Evolutionary conservation across 2,888 invertebrate species (phyloP).

Genomic region (Tiphia femorata): DNA sequence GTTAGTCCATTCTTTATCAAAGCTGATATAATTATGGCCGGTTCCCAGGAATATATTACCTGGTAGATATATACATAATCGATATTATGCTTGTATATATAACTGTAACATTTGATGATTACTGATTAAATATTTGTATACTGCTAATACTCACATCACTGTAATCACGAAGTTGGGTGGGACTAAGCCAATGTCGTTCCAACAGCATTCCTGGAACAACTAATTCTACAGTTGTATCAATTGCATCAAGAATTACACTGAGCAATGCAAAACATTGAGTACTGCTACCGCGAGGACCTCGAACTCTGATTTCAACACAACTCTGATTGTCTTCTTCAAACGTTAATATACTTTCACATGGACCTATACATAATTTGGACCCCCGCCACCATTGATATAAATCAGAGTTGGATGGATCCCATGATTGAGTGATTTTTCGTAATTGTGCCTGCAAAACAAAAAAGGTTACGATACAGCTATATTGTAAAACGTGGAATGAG

Average conservation of each 20-base stretch:
- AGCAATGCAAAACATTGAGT: slow-evolving; percentile 78
- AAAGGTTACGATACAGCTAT: neutral
- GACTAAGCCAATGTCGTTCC: slow-evolving; percentile 77
- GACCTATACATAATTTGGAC: slow-evolving; percentile 78
- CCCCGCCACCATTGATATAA: slow-evolving; percentile 81
- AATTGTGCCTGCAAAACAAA: slow-evolving; percentile 71
- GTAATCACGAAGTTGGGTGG: slow-evolving; percentile 71
- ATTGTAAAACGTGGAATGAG: no score
- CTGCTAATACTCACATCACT: slow-evolving; percentile 53
- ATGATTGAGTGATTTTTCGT: slow-evolving; percentile 72
- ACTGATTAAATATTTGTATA: neutral
- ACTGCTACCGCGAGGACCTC: slow-evolving; percentile 74
- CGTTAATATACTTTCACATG: slow-evolving; percentile 78
- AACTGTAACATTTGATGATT: neutral
- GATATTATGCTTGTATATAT: no score
- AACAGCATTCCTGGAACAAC: slow-evolving; percentile 78
- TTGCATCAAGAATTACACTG: slow-evolving; percentile 76
- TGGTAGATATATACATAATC: slow-evolving; percentile 16
- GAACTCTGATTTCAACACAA: slow-evolving; percentile 76
- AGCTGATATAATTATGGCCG: slow-evolving; percentile 56
- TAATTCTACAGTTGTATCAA: slow-evolving; percentile 74
- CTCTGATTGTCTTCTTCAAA: slow-evolving; percentile 72
- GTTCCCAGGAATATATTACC: slow-evolving; percentile 65
- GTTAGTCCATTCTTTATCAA: slow-evolving; percentile 61
- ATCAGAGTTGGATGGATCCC: slow-evolving; percentile 73